Base-by-base conservation (phyloP, 2,888 invertebrate genomes). In the Xanthorhoe spadicearia region DNA sequence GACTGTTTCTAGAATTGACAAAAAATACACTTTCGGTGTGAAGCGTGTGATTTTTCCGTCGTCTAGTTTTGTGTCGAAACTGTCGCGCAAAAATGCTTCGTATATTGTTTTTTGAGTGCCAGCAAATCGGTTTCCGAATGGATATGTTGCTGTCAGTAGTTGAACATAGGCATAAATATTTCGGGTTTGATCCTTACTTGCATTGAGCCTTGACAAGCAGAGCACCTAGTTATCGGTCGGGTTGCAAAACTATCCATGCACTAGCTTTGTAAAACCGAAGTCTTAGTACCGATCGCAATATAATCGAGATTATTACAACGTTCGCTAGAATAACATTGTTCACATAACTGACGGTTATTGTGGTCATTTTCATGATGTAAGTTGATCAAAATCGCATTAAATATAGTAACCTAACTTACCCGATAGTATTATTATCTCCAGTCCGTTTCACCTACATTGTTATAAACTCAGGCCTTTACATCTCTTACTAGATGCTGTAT, bases 11-110 rank as follows among this genome's bases (percentile, higher is more conserved):
- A 57, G 61, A 67, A 67, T 70, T 52, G 63, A 61, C 70, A 67
- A 70, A 72, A 72, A 70, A 61, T 65, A 68, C 62, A 66, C 68
- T 63, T 48, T 61, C 38, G 23, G 46, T 51, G 53, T 64, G 61
- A 69, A 63, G 53, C 43, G 61, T 51, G 63, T 68, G 43, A 58
- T 72, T 68, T 68, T 66, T 51, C 63, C 58, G 53, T 61, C 62
- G 49, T 63, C 61, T 56, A 53, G 53, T 64, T 68, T 60, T 63
- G 66, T 64, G 54, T 66, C 62, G 60, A 62, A 66, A 61, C 61
- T 38, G 68, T 48, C 65, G 55, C 53, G 56, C 51, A 63, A 65
- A 68, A 66, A 60, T 19, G 53, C 35, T n/a, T 49, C 53, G 64
- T 49, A 53, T 64, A 61, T 62, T 66, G 65, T 69, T 67, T 72